Evolutionary conservation across 2,888 invertebrate genomes (phyloP).

Genomic region (Poecilobothrus nobilitatus): DNA sequence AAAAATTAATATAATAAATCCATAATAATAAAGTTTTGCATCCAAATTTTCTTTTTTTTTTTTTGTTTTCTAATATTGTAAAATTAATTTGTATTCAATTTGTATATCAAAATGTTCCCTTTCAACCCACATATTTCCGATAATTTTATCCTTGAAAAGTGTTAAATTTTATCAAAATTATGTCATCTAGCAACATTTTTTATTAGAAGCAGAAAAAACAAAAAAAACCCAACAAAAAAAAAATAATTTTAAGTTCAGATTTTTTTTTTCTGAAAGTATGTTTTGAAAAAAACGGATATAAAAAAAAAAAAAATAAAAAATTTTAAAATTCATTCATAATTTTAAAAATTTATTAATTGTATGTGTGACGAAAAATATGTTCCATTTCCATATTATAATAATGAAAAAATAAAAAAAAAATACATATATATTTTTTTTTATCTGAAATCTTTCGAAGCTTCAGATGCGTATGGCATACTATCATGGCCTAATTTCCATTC

Average conservation of each 20-base stretch:
- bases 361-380: background rate
- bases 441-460: background rate
- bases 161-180: constrained; percentile 4
- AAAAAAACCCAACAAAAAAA: no score
- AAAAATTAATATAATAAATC: no score
- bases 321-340: background rate
- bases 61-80: no score
- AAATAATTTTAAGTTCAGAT: background rate
- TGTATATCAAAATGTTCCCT: background rate
- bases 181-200: background rate
- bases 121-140: constrained; percentile 1
- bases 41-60: no score
- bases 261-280: background rate
- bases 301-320: background rate
- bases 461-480: constrained; percentile 3
- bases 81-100: background rate
- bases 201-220: background rate
- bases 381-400: background rate
- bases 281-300: background rate
- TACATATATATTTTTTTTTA: background rate
- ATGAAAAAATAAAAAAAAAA: background rate
- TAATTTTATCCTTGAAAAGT: background rate
- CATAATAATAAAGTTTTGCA: no score
- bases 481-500: constrained; percentile 1
- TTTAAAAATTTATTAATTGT: background rate